Evolutionary conservation across 2,797 vertebrate species (phyloP).

Genomic region (Cichlasoma orientale): DNA sequence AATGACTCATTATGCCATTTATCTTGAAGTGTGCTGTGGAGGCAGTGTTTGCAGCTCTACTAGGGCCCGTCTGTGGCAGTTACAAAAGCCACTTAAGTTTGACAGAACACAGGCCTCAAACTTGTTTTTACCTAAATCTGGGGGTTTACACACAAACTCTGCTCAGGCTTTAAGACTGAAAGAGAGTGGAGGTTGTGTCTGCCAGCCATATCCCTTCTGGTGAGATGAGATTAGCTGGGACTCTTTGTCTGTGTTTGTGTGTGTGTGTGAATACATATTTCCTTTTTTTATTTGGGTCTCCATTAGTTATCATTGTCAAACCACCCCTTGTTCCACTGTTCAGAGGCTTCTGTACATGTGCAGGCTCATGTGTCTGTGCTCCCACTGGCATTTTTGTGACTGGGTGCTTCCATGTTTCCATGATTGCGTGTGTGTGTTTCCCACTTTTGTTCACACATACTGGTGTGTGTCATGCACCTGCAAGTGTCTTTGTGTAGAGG

Average conservation of each 20-base stretch:
- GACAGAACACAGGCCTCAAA: conserved; percentile 41
- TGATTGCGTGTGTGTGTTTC: background rate
- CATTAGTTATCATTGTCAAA: conserved; percentile 24
- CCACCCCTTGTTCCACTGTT: conserved; percentile 21
- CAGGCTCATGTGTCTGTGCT: background rate
- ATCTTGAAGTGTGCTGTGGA: conserved; percentile 56
- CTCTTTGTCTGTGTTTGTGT: conserved; percentile 31
- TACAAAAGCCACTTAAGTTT: conserved; percentile 46
- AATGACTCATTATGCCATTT: conserved; percentile 70
- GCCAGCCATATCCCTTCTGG: conserved; percentile 71
- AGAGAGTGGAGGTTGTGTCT: conserved; percentile 62
- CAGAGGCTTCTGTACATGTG: background rate
- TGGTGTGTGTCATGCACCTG: background rate
- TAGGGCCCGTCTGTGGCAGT: conserved; percentile 34
- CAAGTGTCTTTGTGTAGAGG: background rate
- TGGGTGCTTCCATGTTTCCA: background rate
- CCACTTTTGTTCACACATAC: background rate
- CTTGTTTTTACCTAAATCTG: conserved; percentile 52
- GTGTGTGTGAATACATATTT: conserved; percentile 27
- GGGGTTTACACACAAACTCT: conserved; percentile 31
- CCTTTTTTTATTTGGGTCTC: conserved; percentile 35
- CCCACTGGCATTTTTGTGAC: background rate
- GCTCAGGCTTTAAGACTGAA: conserved; percentile 53
- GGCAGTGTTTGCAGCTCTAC: conserved; percentile 42
- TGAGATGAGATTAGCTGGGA: conserved; percentile 67